Percentiles rank a stretch among this genome's conserved stretches.
phyloP scores from a whole-genome alignment of 2,888 invertebrate genomes.

The Drosophila nr. fundita region DNA sequence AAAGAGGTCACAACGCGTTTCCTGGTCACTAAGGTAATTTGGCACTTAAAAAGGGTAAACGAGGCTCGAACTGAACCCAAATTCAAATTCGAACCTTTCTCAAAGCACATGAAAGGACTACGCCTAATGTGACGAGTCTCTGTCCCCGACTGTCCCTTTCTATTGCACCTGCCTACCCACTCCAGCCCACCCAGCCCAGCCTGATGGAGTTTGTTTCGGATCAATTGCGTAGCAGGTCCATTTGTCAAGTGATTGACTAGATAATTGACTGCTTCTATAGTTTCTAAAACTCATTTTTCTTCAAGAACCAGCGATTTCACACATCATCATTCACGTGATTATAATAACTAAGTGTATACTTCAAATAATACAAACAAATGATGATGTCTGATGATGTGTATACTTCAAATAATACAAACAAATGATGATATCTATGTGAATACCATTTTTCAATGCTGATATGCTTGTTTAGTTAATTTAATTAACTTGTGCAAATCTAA shows the following conservation, averaged over 20 bases:
- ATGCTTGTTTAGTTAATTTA: background rate
- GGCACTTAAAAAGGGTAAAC: constrained; percentile 75
- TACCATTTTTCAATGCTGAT: background rate
- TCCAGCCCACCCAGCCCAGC: background rate
- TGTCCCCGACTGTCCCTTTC: constrained; percentile 27
- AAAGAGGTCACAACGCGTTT: background rate
- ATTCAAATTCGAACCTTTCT: constrained; percentile 49
- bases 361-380: background rate
- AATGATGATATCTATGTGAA: no score
- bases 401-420: no score
- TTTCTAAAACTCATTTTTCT: constrained; percentile 12
- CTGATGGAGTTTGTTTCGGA: constrained; percentile 16
- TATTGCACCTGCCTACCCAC: background rate
- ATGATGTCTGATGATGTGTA: no score
- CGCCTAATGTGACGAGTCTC: constrained; percentile 66
- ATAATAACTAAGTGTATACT: background rate
- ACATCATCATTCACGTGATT: constrained; percentile 22
- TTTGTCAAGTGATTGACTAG: constrained; percentile 78
- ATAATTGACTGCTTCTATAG: constrained; percentile 63
- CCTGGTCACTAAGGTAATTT: constrained; percentile 68
- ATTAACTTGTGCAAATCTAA: background rate
- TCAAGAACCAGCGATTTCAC: constrained; percentile 4
- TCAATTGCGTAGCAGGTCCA: constrained; percentile 47
- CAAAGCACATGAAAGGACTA: constrained; percentile 55
- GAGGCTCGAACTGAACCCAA: constrained; percentile 14